These are phyloP conservation scores for Pterophyllum scalare DNA, from an alignment of 2,113 vertebrate species.

Conservation along the genomic window DNA sequence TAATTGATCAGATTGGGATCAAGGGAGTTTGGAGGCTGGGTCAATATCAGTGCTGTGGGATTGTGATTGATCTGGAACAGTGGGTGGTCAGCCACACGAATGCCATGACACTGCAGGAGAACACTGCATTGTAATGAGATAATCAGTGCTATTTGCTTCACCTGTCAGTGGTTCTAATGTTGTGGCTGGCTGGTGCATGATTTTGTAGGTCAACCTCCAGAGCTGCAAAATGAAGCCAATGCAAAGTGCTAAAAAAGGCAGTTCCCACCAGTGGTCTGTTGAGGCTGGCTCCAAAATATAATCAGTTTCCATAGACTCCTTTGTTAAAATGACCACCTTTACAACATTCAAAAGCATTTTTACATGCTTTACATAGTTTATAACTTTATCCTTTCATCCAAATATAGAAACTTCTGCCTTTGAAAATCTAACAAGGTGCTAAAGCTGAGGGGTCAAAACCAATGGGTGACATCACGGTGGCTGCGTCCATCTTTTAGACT, in stretches of 20 bases:
- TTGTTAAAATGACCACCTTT: not conserved
- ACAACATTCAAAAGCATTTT: not conserved
- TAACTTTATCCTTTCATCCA: not conserved
- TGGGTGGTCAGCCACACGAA: constrained; percentile 1
- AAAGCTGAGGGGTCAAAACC: not conserved
- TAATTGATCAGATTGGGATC: constrained; percentile 11
- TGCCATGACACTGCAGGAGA: not conserved
- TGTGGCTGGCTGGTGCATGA: not conserved
- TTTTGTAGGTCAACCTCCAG: not conserved
- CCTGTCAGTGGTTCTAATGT: not conserved
- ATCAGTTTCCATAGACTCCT: not conserved
- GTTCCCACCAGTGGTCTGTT: not conserved
- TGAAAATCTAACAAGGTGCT: not conserved
- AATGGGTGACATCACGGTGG: not conserved
- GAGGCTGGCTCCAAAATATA: not conserved
- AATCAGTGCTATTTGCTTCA: not conserved
- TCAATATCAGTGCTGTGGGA: not conserved
- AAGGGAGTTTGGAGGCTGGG: constrained; percentile 1
- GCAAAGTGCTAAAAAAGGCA: not conserved
- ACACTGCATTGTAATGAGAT: not conserved
- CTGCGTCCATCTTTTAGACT: not conserved
- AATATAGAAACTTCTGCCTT: not conserved
- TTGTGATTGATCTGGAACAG: constrained; percentile 2
- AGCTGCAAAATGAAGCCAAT: not conserved
- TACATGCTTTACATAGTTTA: not conserved